Percentiles rank a stretch among this genome's conserved stretches.
Evolutionary conservation across 1,140 invertebrate genomes (phyloP).

Genomic region (Orchestia grillus): DNA sequence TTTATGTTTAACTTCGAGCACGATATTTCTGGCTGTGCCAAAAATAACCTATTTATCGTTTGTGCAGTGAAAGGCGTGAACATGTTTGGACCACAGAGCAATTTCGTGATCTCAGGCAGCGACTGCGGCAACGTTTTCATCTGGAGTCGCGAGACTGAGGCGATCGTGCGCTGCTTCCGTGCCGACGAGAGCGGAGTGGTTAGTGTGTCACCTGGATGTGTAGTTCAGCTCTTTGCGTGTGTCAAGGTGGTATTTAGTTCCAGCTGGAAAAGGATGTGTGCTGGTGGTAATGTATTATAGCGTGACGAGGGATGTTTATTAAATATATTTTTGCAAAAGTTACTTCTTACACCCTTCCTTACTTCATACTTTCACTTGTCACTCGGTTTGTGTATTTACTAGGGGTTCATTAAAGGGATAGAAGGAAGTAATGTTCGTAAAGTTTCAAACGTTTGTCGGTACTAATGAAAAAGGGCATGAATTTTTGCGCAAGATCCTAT

Average conservation of each 20-base stretch:
- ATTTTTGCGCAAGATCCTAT: too few species aligned
- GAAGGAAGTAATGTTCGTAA: too few species aligned
- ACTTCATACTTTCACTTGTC: too few species aligned
- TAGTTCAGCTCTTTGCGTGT: background rate
- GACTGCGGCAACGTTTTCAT: slow-evolving; percentile 96
- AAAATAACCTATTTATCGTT: slow-evolving; percentile 25
- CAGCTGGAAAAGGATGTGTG: background rate
- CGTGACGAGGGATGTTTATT: too few species aligned
- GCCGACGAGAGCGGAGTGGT: slow-evolving; percentile 90
- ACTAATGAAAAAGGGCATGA: too few species aligned
- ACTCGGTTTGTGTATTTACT: too few species aligned
- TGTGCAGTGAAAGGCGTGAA: slow-evolving; percentile 89
- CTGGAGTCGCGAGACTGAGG: slow-evolving; percentile 91
- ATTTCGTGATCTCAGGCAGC: slow-evolving; percentile 92
- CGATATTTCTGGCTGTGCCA: too few species aligned
- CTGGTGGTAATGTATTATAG: background rate
- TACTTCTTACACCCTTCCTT: too few species aligned
- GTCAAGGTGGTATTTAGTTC: background rate
- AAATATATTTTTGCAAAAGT: too few species aligned
- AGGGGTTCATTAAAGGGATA: too few species aligned
- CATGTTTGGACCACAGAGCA: slow-evolving; percentile 91
- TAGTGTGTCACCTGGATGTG: slow-evolving; percentile 71
- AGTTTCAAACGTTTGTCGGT: too few species aligned
- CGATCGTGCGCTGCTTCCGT: slow-evolving; percentile 88
- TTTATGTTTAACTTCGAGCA: too few species aligned